Base-by-base conservation (phyloP, 2,888 invertebrate genomes). In the Platycheirus albimanus region DNA sequence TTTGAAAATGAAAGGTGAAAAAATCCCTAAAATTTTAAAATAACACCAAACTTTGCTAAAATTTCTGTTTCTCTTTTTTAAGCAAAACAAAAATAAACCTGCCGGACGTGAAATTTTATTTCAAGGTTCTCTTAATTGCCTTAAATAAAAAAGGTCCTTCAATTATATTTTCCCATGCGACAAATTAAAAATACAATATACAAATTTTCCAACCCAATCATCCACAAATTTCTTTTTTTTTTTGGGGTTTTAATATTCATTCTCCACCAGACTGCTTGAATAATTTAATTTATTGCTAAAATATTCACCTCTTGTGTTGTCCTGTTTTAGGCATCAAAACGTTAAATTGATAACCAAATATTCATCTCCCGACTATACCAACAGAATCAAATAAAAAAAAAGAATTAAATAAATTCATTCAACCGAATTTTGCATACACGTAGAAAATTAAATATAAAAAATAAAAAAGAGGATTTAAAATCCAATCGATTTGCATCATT, bases 261-360 rank as follows among this genome's bases (percentile, higher is more conserved):
- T 28, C 58, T 15, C 24, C 41, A n/a, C n/a, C 24, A 24, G 58
- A 58, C 24, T 58, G 8, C 15, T 36, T 58, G 41, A 58, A 58
- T 41, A 41, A 58, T 41, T 41, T 4, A 58, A 58, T 41, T 58
- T 24, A 28, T n/a, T 17, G 6, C 10, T 4, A 2, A 15, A 52
- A 24, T 36, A 15, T 43, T 28, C 45, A 64, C 17, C 63, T 28
- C 17, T 69, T 24, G 5, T 47, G 47, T 56, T 49, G 10, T 36
- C 4, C 2, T 30, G 17, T 56, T 66, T 56, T 28, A 36, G 33
- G 19, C 38, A 13, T 28, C 45, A 74, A 49, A 64, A 58, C 5
- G 17, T 66, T 56, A 52, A 74, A 66, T 56, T 56, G 47, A 74
- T 74, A 56, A 49, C 36, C 11, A 56, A 30, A 56, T 36, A 52